Percentiles rank a stretch among this genome's conserved stretches.
Conservation (phyloP, 2,113 vertebrate species). For the Coptodon bakossiorum region DNA sequence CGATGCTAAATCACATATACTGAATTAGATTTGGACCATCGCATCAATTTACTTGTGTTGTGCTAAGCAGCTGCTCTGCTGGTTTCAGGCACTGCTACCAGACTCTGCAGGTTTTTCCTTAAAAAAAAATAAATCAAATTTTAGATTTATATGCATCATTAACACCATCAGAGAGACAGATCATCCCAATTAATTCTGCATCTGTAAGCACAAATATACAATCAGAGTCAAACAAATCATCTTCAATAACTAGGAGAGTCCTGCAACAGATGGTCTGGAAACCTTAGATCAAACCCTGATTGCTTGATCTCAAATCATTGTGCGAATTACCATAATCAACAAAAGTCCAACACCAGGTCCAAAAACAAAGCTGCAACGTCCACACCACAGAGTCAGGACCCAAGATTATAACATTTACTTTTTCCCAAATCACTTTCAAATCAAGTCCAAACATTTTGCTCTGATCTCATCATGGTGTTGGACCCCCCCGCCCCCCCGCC, state of each 20-base stretch:
- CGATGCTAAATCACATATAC: not conserved
- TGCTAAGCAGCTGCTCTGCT: not conserved
- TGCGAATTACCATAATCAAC: not conserved
- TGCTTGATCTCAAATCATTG: not conserved
- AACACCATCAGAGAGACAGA: not conserved
- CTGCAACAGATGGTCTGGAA: not conserved
- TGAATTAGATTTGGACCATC: not conserved
- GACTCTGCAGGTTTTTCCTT: not conserved
- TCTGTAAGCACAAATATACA: not conserved
- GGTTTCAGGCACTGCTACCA: not conserved
- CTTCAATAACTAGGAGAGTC: not conserved
- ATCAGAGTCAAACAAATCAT: not conserved
- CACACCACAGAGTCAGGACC: not conserved
- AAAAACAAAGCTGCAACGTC: accelerated
- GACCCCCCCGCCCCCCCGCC: not conserved
- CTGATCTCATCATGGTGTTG: not conserved
- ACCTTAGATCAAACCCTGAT: not conserved
- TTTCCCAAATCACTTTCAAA: not conserved
- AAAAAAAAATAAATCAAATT: not conserved
- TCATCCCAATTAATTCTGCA: not conserved
- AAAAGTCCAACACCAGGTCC: accelerated
- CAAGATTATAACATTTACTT: not conserved
- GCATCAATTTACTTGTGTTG: not conserved
- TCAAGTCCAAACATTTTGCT: not conserved
- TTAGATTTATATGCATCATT: not conserved